These are phyloP conservation scores for Gryllus bimaculatus DNA, from an alignment of 1,140 invertebrate species.

Conservation along the genomic window DNA sequence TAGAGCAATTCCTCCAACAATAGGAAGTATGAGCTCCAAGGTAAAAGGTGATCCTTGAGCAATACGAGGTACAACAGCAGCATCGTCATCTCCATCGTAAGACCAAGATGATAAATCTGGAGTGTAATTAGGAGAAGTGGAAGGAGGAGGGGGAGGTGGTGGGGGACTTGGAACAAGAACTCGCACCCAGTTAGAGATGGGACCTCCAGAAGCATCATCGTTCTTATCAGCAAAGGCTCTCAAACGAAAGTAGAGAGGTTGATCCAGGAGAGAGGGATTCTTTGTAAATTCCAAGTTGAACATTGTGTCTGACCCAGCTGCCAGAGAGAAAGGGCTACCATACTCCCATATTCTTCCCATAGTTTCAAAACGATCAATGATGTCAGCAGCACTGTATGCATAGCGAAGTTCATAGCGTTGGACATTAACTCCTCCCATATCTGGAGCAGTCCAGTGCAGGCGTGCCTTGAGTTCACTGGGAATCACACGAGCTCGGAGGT, in stretches of 20 bases:
- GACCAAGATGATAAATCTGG: conserved; percentile 31
- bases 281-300: conserved; percentile 38
- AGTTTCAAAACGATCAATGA: conserved; percentile 38
- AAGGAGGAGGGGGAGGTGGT: conserved; percentile 32
- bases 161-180: conserved; percentile 39
- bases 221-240: conserved; percentile 35
- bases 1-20: conserved; percentile 35
- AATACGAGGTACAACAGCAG: conserved; percentile 29
- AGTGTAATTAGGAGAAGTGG: conserved; percentile 32
- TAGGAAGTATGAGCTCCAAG: conserved; percentile 34
- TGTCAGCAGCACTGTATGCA: conserved; percentile 33
- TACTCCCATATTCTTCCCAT: conserved; percentile 32
- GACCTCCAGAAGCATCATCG: conserved; percentile 30
- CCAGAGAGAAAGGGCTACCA: conserved; percentile 32
- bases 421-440: conserved; percentile 38
- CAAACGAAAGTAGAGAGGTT: conserved; percentile 41
- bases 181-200: conserved; percentile 47
- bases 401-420: conserved; percentile 41
- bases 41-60: conserved; percentile 29
- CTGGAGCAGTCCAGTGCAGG: conserved; percentile 45
- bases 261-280: conserved; percentile 35
- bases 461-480: conserved; percentile 34
- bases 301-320: conserved; percentile 35
- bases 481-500: conserved; percentile 35
- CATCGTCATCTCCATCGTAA: conserved; percentile 26